These are phyloP conservation scores for Zaprionus ornatus DNA, from an alignment of 1,140 invertebrate species.

Conservation along the genomic window DNA sequence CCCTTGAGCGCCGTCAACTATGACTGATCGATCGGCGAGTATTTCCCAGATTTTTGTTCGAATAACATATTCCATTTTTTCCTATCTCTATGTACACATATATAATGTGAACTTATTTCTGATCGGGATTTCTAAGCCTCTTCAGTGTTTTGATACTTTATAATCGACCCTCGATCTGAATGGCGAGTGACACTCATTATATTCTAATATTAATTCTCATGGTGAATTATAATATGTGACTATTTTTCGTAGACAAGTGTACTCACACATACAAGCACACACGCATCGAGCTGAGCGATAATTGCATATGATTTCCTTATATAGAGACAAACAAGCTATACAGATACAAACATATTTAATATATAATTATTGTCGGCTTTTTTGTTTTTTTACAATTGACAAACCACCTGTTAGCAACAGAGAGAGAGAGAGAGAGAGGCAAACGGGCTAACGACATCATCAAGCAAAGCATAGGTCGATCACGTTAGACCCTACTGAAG, in stretches of 20 bases:
- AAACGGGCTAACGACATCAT: conserved; percentile 12
- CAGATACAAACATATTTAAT: conserved; percentile 9
- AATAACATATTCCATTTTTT: background rate
- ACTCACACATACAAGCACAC: background rate
- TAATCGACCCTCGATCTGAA: background rate
- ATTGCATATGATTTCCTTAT: conserved; percentile 32
- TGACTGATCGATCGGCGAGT: background rate
- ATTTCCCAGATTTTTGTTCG: background rate
- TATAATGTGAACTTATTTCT: background rate
- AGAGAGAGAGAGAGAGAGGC: background rate
- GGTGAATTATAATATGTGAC: conserved; percentile 35
- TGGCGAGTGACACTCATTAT: conserved; percentile 6
- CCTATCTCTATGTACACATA: background rate
- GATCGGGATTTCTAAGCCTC: background rate
- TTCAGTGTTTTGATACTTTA: background rate
- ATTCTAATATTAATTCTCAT: conserved; percentile 43
- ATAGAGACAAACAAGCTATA: background rate
- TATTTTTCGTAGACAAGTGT: background rate
- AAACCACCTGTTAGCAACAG: conserved; percentile 17
- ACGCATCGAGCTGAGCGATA: conserved; percentile 19
- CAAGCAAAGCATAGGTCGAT: background rate
- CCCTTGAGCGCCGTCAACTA: background rate
- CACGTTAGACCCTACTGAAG: background rate
- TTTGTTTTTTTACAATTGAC: background rate
- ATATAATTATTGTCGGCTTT: conserved; percentile 13